Evolutionary conservation across 2,888 invertebrate genomes (phyloP), one percentile per base, ranked within the genome.

Genomic region (Malthinus seriepunctatus): DNA sequence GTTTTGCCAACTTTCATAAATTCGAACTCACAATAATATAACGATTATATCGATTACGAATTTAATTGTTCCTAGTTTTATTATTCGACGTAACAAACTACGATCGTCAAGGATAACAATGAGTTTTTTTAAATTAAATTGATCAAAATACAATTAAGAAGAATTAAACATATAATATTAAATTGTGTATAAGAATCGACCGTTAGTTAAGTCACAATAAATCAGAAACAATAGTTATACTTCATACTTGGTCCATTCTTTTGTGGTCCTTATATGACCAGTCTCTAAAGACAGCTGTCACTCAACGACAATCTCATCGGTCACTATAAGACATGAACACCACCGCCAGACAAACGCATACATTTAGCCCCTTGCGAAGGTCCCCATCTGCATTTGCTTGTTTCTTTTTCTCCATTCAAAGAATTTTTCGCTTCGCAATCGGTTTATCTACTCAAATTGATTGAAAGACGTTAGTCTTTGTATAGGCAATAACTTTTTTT

Each of bases 261-360:
- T 67, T 72, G 69, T 71, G 72, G 73, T 73, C 74, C 75, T 73
- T 74, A 73, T 74, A 75, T 70, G 74, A 73, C 66, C 72, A 70
- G 71, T 66, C 68, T 67, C 23, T 66, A 67, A 64, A 64, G 75
- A 73, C 73, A 72, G 73, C 74, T 77, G 78, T 77, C 78, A 77
- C 71, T 77, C 76, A 76, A 62, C 72, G 71, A 71, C 75, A 74
- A 73, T 75, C 76, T 74, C 76, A 75, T 75, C 73, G 72, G 75
- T 76, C 76, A 76, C 72, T 65, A 47, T 49, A 49, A 14, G 62
- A 62, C 59, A 56, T 51, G 52, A 56, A 62, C 62, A 62, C 62
- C 59, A 59, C 56, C 59, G 60, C 60, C 56, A 61, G 61, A 61
- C 61, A 51, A 57, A 48, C 54, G 61, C 54, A 61, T 61, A 57